phyloP scores from a whole-genome alignment of 2,888 invertebrate species.

The Trichogramma evanescens region DNA sequence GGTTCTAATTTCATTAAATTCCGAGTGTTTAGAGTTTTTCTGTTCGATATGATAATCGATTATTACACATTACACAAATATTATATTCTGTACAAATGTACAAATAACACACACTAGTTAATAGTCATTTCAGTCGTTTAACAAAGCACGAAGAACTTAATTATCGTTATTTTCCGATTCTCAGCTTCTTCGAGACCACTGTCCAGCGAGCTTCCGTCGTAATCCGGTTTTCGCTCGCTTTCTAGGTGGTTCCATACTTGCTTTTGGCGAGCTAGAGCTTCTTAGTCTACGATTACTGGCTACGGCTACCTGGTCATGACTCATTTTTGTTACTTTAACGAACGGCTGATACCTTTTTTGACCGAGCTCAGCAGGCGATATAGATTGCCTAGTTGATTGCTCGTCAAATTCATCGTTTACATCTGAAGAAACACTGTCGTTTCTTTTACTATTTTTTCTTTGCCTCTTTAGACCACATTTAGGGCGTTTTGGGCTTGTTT shows the following conservation, averaged over 20 bases:
- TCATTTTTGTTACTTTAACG: constrained; percentile 60
- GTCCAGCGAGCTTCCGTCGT: constrained; percentile 25
- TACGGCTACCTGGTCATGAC: constrained; percentile 37
- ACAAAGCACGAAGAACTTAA: constrained; percentile 25
- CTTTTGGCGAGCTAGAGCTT: constrained; percentile 41
- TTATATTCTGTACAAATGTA: constrained; percentile 42
- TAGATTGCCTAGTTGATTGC: constrained; percentile 32
- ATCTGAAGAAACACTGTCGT: constrained; percentile 27
- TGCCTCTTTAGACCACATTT: no score
- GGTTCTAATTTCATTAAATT: constrained; percentile 26
- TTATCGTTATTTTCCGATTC: constrained; percentile 16
- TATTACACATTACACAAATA: constrained; percentile 43
- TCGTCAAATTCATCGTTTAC: constrained; percentile 31
- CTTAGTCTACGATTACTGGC: constrained; percentile 43
- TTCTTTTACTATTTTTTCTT: constrained; percentile 15
- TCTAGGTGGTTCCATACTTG: constrained; percentile 32
- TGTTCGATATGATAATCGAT: constrained; percentile 24
- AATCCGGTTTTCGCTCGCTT: constrained; percentile 35
- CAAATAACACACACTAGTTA: constrained; percentile 18
- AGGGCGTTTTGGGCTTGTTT: no score
- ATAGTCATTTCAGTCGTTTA: neutral
- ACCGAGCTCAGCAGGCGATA: constrained; percentile 22
- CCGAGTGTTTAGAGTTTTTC: constrained; percentile 29
- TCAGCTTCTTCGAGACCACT: constrained; percentile 43
- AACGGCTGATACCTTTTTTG: constrained; percentile 54